Base-by-base conservation (phyloP, 2,888 invertebrate genomes). In the Torymus tubicola region DNA sequence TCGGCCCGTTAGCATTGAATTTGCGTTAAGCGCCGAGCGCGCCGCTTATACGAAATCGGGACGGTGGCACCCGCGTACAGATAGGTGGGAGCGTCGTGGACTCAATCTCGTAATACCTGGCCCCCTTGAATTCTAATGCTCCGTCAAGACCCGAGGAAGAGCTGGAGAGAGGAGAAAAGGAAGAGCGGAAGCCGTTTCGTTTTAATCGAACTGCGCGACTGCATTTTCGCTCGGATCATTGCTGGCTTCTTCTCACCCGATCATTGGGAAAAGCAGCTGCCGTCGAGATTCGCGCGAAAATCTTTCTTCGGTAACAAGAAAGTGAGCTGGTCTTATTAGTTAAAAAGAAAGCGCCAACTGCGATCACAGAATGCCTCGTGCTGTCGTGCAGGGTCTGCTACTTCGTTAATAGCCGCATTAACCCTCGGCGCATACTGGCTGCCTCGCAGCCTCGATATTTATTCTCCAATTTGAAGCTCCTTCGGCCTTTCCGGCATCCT, bases 111-210 rank as follows among this genome's bases (percentile, higher is more conserved):
- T 74, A 64, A 74, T 79, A 58, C 79, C 42, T 67, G 79, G 64
- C 74, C 57, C 50, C 53, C 74, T 79, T 74, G 79, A 73, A 79
- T 74, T 79, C 79, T 79, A 79, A 79, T 79, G 69, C 53, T 4
- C n/a, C n/a, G 58, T 21, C 57, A 67, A 31, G 55, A 50, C 53
- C 60, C 58, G 67, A 16, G 16, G 75, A n/a, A 14, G 21, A 14
- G 21, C 64, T 14, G 21, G 13, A 53, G 21, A n/a, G 53, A 53
- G 11, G 10, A 52, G 18, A 57, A 53, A 21, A 18, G 14, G 16
- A 18, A n/a, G 14, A 21, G 50, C 11, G 31, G 50, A 64, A 57
- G 65, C 52, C 64, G 71, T 67, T 78, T 50, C 73, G 73, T 78
- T 78, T 78, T 78, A 78, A 78, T 73, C 78, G 73, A 63, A 73